Evolutionary conservation across 1,140 invertebrate species (phyloP), one percentile per base, ranked within the genome.

Genomic region (Ctenoplectra terminalis): DNA sequence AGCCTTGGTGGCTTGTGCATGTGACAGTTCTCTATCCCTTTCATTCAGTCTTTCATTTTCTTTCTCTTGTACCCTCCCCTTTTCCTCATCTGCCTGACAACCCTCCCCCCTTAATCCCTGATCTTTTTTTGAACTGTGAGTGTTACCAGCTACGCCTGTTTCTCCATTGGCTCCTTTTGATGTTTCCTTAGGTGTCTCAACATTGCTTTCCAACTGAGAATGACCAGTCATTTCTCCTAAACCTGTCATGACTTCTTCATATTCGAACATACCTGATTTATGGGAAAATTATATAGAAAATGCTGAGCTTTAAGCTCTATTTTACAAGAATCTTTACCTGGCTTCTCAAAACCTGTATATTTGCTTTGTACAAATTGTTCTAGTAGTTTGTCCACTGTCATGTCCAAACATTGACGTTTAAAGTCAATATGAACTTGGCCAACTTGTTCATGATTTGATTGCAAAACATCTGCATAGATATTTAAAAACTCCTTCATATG

Each of bases 401-500:
- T 95, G 89, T 98, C 97, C 81, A 98, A 94, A 94, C 98, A 99
- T 88, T 98, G 97, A 83, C 96, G 95, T 91, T 97, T 97, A 91
- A 99, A 98, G 91, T 99, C 98, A 73, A 96, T 95, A 91, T 99
- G 97, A 23, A 98, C 97, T 95, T 98, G 94, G 60, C 98, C 98
- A 91, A 98, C 96, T 89, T 98, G 95, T 84, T 97, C 97, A 94
- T 98, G 98, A 92, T 98, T 98, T 90, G 96, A 96, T 92, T 98
- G 97, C 79, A 98, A 95, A 73, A 98, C 96, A 90, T 98, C 96
- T 70, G 97, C 96, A 94, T 99, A 99, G 29, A 96, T 96, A 89
- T 97, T 97, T 63, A 99, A 95, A 95, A 99, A 99, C 86, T 99
- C 97, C 92, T 99, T 98, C 98, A 99, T 99, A 92, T 99, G 98